Evolutionary conservation across 2,888 invertebrate species (phyloP), one percentile per base, ranked within the genome.

Genomic region (Synergus japonicus): DNA sequence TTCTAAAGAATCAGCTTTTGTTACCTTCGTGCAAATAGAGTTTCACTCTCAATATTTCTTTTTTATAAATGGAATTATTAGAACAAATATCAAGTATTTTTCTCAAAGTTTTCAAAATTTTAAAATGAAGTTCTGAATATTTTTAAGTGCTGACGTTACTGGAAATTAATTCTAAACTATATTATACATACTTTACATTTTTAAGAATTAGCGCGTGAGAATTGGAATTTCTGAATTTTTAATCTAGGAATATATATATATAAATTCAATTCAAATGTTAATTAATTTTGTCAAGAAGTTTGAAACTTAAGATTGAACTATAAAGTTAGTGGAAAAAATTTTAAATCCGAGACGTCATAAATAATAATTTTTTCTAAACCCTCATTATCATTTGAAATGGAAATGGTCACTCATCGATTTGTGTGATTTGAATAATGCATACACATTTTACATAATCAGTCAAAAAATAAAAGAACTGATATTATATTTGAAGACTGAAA

Each of bases 351-450:
- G 60, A 22, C 22, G 60, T 29, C 60, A 73, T 54, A 37, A 37
- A 54, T 43, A 49, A 73, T 49, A n/a, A 15, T 73, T 54, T 66
- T 66, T 73, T 73, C 49, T 49, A 37, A 54, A 54, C 37, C n/a
- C 73, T 73, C 73, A 73, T 73, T 73, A 73, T 54, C 41, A 73
- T 73, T 54, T 54, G 49, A 73, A 54, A 37, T 1, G 12, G n/a
- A 73, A 73, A 54, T 54, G 73, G 37, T 73, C 49, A 37, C n/a
- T 69, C 69, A 49, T n/a, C 37, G 29, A 54, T 67, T 54, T 8
- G 37, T 54, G 49, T n/a, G 13, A 37, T 73, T 49, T 73, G 49
- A 73, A 73, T 73, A 54, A 54, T 73, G 73, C 37, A 73, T 49
- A 37, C 15, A n/a, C n/a, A 9, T 49, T 67, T 43, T n/a, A n/a